A percentile compares a stretch with the other conserved stretches of the same genome.
Evolutionary conservation across 2,797 vertebrate species (phyloP).

Genomic region (Tangara arthus): DNA sequence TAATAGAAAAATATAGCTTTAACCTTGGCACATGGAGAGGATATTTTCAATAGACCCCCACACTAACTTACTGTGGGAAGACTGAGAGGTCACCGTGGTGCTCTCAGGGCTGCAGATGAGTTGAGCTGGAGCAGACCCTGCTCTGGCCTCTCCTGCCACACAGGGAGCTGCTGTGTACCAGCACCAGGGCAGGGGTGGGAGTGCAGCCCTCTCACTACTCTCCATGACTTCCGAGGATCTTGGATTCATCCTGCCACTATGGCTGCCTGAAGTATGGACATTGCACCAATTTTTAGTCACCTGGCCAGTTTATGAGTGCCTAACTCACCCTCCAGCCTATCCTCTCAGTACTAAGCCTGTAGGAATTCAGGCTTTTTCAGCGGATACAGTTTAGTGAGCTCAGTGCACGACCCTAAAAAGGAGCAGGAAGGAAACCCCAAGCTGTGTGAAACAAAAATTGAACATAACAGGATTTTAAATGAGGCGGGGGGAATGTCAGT

Average conservation of each 20-base stretch:
- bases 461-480: background rate
- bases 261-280: background rate
- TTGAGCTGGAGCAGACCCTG: background rate
- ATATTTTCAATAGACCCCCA: background rate
- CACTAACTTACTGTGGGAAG: background rate
- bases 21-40: background rate
- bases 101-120: background rate
- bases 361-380: background rate
- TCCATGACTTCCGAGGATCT: background rate
- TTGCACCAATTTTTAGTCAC: background rate
- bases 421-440: background rate
- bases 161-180: background rate
- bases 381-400: background rate
- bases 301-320: background rate
- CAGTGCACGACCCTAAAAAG: background rate
- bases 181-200: background rate
- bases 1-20: background rate
- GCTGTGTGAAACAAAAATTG: background rate
- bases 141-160: background rate
- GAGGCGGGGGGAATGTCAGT: background rate
- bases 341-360: background rate
- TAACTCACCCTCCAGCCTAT: background rate
- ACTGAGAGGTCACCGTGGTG: rapidly evolving
- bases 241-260: background rate
- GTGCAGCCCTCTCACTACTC: background rate